Base-by-base conservation (phyloP, 2,113 vertebrate species). In the Eudyptes chrysolophus region DNA sequence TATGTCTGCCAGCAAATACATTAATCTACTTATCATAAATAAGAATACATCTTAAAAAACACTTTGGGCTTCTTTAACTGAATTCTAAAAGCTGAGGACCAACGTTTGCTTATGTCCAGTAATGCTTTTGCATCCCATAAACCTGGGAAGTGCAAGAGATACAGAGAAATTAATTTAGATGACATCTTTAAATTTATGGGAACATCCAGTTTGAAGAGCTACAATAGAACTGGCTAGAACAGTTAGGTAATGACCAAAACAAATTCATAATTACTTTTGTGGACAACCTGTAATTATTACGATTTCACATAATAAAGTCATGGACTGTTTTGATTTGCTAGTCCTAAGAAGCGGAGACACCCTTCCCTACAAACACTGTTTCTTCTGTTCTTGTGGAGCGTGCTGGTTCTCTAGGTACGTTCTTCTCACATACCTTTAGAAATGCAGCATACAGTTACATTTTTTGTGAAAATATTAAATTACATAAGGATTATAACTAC, bases 251-350 rank as follows among this genome's bases (percentile, higher is more conserved):
- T 89, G 78, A 97, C 93, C 87, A 94, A 94, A 94, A 79, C 89
- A 93, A 96, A 96, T 96, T 76, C 6, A 66, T 94, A 92, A 97
- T 92, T 83, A 94, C 58, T 62, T 74, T 29, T 62, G n/a, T 89
- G 58, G 61, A n/a, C 49, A 97, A 61, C 27, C 1, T 54, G 22
- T 88, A 94, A 93, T 97, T 94, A 97, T 76, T 92, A 46, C 0
- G 5, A 82, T 83, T 97, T 88, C 46, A 54, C 65, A 62, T 61
- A 65, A 60, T 76, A 74, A 95, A 83, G 70, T 76, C 25, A 49
- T 11, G 8, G 61, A 36, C 34, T 46, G 24, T 65, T 94, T 79
- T 87, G 86, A 87, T 92, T 94, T 87, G 57, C 40, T 46, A 51
- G 49, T 19, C 34, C 83, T 74, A 54, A 72, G 74, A 44, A 80